A percentile compares a stretch with the other conserved stretches of the same genome.
Conservation (phyloP, 92 coral and sea anemone species). For the Phenganax stokvisi region DNA sequence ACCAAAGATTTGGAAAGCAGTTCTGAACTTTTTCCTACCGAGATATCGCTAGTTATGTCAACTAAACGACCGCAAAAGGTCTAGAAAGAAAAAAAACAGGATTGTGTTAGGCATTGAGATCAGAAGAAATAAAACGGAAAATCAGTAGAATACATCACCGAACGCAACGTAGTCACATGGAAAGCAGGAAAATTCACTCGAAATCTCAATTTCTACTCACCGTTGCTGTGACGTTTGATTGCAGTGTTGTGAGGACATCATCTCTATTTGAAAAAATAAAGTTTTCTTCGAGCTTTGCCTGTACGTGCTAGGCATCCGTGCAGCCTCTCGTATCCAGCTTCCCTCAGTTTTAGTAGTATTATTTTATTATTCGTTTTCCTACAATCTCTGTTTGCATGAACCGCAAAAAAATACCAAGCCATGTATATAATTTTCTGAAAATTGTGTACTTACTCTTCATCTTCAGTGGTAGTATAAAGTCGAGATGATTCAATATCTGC, state of each 20-base stretch:
- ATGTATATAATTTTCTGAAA: neutral
- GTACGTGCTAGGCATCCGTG: neutral
- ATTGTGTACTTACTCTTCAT: constrained; percentile 50
- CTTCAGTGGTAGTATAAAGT: constrained; percentile 48
- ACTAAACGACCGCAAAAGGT: constrained; percentile 88
- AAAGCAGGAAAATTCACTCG: too few species aligned
- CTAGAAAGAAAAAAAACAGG: constrained; percentile 37
- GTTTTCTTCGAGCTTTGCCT: neutral
- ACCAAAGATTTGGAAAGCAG: constrained; percentile 51
- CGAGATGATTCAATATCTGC: constrained; percentile 78
- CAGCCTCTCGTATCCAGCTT: too few species aligned
- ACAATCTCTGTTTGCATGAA: too few species aligned
- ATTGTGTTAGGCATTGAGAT: neutral
- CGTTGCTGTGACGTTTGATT: constrained; percentile 70
- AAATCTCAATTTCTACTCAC: constrained; percentile 45
- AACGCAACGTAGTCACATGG: too few species aligned
- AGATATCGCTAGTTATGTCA: constrained; percentile 48
- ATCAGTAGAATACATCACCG: too few species aligned
- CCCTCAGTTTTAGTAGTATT: too few species aligned
- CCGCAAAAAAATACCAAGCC: too few species aligned
- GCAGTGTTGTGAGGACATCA: constrained; percentile 70
- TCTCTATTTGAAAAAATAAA: constrained; percentile 40
- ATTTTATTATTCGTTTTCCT: too few species aligned
- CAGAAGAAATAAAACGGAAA: neutral
- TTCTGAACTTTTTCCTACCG: constrained; percentile 61